Evolutionary conservation across 2,797 vertebrate genomes (phyloP).

Genomic region (Neosilurus hyrtlii): DNA sequence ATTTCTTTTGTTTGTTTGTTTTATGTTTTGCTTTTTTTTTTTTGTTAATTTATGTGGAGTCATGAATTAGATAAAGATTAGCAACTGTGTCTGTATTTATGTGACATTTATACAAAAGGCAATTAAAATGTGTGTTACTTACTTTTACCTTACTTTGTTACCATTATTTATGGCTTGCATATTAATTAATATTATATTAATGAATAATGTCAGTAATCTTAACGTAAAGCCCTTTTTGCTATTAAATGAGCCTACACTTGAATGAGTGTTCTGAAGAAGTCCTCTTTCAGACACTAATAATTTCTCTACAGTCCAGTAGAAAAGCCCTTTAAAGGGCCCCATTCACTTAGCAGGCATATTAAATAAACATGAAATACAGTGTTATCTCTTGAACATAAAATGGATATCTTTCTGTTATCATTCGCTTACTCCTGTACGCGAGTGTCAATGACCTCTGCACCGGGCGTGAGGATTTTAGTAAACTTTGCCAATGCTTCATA

Average conservation of each 20-base stretch:
- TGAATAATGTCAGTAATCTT: neutral
- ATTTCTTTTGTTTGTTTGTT: too few relatives aligned
- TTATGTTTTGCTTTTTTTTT: neutral
- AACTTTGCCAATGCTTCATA: too few relatives aligned
- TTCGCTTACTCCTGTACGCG: too few relatives aligned
- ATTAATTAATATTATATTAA: neutral
- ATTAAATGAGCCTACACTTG: neutral
- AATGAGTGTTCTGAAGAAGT: neutral
- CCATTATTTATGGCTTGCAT: neutral
- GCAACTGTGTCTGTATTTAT: neutral
- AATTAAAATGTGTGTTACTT: neutral
- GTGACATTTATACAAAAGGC: neutral
- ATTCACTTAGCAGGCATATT: too few relatives aligned
- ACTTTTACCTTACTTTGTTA: neutral
- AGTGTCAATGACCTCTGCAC: too few relatives aligned
- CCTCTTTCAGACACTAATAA: neutral
- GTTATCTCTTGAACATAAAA: too few relatives aligned
- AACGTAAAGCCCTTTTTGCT: neutral
- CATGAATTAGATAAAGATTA: neutral
- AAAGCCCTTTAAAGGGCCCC: neutral
- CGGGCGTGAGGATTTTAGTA: too few relatives aligned
- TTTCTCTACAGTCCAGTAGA: neutral
- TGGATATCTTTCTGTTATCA: too few relatives aligned
- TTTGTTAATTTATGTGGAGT: constrained; percentile 7
- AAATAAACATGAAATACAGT: too few relatives aligned